Conservation (phyloP, 1,140 invertebrate species). For the Scaptodrosophila lebanonensis region DNA sequence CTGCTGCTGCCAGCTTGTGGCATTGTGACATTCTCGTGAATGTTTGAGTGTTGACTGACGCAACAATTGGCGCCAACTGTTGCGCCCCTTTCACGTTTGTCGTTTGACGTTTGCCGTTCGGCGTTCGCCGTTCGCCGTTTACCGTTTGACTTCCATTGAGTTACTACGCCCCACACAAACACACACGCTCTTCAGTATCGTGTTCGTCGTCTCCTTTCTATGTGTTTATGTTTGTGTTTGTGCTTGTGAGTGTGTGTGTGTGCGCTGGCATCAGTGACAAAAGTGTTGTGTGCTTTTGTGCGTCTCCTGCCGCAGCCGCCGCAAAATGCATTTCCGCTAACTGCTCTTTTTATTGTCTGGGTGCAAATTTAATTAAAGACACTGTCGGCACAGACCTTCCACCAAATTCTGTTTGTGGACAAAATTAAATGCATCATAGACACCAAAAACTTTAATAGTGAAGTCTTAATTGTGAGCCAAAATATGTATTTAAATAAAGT, state of each 20-base stretch:
- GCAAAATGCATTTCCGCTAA: background rate
- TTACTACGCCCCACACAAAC: too few species aligned
- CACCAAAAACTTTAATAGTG: too few species aligned
- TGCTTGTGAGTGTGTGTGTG: background rate
- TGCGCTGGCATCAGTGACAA: slow-evolving; percentile 16
- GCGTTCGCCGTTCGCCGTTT: slow-evolving; percentile 35
- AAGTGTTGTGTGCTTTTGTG: slow-evolving; percentile 61
- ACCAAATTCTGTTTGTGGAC: slow-evolving; percentile 66
- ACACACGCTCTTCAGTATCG: too few species aligned
- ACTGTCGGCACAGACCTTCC: slow-evolving; percentile 43
- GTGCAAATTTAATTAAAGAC: slow-evolving; percentile 62
- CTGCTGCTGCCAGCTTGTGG: slow-evolving; percentile 11
- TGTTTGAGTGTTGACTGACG: slow-evolving; percentile 56
- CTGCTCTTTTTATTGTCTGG: slow-evolving; percentile 10
- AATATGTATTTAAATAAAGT: too few species aligned
- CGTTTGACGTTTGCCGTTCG: slow-evolving; percentile 18
- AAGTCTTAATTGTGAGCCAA: too few species aligned
- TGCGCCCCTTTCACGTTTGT: too few species aligned
- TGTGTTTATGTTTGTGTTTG: background rate
- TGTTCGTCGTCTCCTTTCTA: background rate
- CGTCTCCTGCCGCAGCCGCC: slow-evolving; percentile 25
- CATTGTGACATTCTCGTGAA: slow-evolving; percentile 26
- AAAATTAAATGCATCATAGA: slow-evolving; percentile 68
- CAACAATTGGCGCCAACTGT: slow-evolving; percentile 74
- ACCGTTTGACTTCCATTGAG: slow-evolving; percentile 33